These are phyloP conservation scores for Oreotrochilus melanogaster DNA, from an alignment of 2,113 vertebrate genomes.

Conservation along the genomic window DNA sequence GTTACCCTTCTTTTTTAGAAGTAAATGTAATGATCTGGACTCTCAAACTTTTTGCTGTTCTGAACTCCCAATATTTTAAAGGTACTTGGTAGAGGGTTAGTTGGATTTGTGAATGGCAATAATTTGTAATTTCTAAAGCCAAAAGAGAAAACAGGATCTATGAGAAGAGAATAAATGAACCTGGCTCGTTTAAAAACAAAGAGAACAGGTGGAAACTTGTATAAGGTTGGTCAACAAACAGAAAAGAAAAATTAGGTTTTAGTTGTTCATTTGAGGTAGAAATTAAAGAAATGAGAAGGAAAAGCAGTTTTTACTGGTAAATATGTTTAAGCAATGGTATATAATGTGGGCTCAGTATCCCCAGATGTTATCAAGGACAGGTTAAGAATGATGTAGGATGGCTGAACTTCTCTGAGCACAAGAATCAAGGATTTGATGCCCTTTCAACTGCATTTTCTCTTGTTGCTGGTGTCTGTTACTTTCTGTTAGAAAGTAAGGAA, in stretches of 20 bases:
- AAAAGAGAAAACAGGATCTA: not conserved
- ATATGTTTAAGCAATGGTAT: not conserved
- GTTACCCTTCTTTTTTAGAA: not conserved
- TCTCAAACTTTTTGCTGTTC: not conserved
- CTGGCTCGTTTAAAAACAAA: not conserved
- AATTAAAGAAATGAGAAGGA: not conserved
- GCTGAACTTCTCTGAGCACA: not conserved
- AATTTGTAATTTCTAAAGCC: not conserved
- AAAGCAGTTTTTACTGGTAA: not conserved
- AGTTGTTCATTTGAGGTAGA: not conserved
- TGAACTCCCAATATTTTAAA: not conserved
- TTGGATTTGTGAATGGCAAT: not conserved
- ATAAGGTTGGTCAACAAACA: too few relatives aligned
- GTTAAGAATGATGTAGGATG: not conserved
- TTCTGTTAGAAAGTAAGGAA: not conserved
- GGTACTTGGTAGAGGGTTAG: not conserved
- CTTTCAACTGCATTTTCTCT: not conserved
- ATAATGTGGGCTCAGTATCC: not conserved
- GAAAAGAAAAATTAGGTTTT: not conserved
- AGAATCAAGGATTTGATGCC: not conserved
- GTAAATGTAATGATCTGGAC: not conserved
- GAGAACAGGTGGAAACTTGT: too few relatives aligned
- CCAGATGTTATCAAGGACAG: not conserved
- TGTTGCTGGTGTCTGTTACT: rapidly evolving
- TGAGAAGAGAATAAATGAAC: not conserved